A percentile compares a stretch with the other conserved stretches of the same genome.
phyloP scores from a whole-genome alignment of 2,113 vertebrate species.

The Oxyura jamaicensis region DNA sequence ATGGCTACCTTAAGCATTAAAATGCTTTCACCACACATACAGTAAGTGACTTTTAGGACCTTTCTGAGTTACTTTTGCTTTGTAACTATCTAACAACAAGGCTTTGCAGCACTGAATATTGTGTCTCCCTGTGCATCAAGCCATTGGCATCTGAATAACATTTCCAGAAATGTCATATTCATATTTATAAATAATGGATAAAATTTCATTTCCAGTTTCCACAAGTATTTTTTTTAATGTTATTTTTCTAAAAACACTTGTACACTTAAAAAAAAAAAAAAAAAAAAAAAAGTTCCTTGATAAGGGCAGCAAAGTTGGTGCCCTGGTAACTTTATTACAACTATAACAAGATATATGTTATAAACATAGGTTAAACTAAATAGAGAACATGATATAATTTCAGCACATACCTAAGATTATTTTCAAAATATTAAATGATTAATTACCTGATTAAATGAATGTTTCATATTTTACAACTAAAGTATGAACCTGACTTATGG shows the following conservation, averaged over 20 bases:
- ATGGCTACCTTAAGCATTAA: not conserved
- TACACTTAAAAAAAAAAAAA: not conserved
- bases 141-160: not conserved
- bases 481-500: accelerated
- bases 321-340: not conserved
- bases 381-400: not conserved
- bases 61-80: not conserved
- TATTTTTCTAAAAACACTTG: not conserved
- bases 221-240: not conserved
- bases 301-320: not conserved
- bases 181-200: not conserved
- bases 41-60: not conserved
- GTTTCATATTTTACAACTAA: not conserved
- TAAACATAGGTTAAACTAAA: not conserved
- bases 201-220: not conserved
- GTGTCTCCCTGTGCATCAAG: not conserved
- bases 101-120: not conserved
- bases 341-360: not conserved
- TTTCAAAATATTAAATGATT: not conserved
- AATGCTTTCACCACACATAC: not conserved
- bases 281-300: not conserved
- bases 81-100: not conserved
- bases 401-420: not conserved
- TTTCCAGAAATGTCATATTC: accelerated
- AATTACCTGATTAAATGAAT: not conserved